These are phyloP conservation scores for Ptychodera flava DNA, from an alignment of 35 echinoderm and acorn worm species.

Conservation along the genomic window DNA sequence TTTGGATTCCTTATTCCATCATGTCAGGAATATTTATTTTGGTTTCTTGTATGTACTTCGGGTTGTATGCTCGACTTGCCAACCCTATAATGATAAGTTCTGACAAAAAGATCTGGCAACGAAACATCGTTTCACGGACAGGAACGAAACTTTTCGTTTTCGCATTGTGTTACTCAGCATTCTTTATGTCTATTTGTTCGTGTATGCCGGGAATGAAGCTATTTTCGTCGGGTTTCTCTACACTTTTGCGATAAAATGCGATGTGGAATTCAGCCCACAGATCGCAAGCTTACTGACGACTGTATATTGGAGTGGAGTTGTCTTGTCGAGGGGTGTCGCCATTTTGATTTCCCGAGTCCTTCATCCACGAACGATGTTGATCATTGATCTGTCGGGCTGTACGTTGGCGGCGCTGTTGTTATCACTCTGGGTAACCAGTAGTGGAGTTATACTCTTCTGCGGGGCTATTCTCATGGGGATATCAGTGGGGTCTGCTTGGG, in stretches of 20 bases:
- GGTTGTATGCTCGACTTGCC: too few relatives aligned
- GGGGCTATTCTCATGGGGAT: conserved; percentile 47
- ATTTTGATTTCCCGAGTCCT: conserved; percentile 59
- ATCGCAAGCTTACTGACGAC: conserved; percentile 40
- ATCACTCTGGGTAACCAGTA: conserved; percentile 18
- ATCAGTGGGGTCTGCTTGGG: conserved; percentile 79
- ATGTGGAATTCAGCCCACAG: conserved; percentile 1
- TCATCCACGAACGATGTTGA: conserved; percentile 57
- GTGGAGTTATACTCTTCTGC: conserved; percentile 33
- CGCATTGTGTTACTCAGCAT: conserved; percentile 29
- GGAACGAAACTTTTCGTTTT: conserved; percentile 19
- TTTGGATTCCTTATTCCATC: too few relatives aligned
- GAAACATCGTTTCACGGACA: too few relatives aligned
- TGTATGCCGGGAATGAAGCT: conserved; percentile 73
- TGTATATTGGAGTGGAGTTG: conserved; percentile 73
- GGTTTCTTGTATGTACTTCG: too few relatives aligned
- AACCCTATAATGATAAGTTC: too few relatives aligned
- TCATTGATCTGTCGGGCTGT: conserved; percentile 47
- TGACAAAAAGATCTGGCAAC: too few relatives aligned
- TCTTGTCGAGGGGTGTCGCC: conserved; percentile 54
- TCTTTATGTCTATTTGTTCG: conserved; percentile 68
- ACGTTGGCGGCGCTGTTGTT: conserved; percentile 20
- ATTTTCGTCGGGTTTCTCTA: conserved; percentile 65
- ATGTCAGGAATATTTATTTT: too few relatives aligned
- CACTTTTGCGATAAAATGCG: conserved; percentile 35